Evolutionary conservation across 2,888 invertebrate genomes (phyloP), one percentile per base, ranked within the genome.

Genomic region (Lymantria monacha): DNA sequence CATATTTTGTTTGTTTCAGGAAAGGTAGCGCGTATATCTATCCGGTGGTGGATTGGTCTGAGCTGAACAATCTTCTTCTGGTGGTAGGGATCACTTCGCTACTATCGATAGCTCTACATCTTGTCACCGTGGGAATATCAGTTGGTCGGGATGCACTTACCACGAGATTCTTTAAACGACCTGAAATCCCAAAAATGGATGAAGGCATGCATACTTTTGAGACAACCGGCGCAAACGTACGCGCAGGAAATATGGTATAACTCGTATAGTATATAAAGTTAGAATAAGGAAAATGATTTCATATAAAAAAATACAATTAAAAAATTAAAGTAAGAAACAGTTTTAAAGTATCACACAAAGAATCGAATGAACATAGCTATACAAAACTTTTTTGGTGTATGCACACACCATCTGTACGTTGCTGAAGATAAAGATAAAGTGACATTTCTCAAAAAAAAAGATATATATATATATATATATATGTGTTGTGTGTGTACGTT

Each of bases 41-140:
- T 79, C 93, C 94, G 22, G 94, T 96, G 51, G 83, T 97, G 53
- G 93, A 97, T 83, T 97, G 96, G 96, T 88, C 92, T 30, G 92
- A 72, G 0, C 95, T 96, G 0, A 92, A 93, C 9, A 79, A 83
- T 30, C 93, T 95, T 0, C 74, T 92, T 9, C 83, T 93, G 9
- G 92, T 95, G 11, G 93, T 94, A 49, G 72, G 92, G 0, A 89
- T 94, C 38, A 95, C 95, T n/a, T 91, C 93, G 0, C 69, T 93
- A 0, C 92, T 96, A 60, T 86, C 95, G 7, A 73, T 94, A 9
- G 57, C 93, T 12, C 82, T 95, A 8, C 95, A 96, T 79, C 83
- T 93, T 38, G 63, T 93, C 7, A 85, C 93, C 9, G 93, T 94
- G 66, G 83, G 91, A 11, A 63, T 95, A 22, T 91, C 93, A 37